Base-by-base conservation (phyloP, 2,888 invertebrate species). In the Dryomyza anilis region DNA sequence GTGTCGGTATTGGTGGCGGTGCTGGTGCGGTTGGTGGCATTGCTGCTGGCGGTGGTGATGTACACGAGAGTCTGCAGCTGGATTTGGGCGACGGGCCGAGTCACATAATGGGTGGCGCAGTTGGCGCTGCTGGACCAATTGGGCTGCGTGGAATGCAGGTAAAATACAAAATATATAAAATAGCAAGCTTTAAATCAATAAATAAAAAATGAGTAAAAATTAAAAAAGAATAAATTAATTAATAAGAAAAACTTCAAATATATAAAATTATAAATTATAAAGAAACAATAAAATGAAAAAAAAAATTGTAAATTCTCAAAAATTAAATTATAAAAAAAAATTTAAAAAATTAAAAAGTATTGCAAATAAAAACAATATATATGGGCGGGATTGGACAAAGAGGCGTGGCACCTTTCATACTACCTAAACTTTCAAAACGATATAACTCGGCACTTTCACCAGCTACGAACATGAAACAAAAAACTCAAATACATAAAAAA, bases 41-140 rank as follows among this genome's bases (percentile, higher is more conserved):
- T 10, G 36, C 8, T 14, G 46, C 30, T 7, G 66, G 66, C 27
- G 74, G 72, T 50, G 79, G 76, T 60, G 82, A 82, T 67, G 78
- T 81, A 70, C 78, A 81, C n/a, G 83, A 84, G 69, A 83, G 83
- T 73, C 85, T 94, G 78, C 93, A 94, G 80, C 84, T 95, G 73
- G 81, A 82, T 73, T 86, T 95, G 71, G 95, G 95, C 0, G 95
- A 95, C 77, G 93, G 93, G 2, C 89, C 91, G 23, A 89, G 90
- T 63, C 91, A 91, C 53, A 81, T 81, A 62, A 78, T 83, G 71
- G 81, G 83, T 65, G 75, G 67, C 56, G 76, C 68, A 59, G 70
- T 73, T 52, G 74, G 72, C 61, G 76, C 78, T 67, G 75, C 75
- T 68, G 77, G 76, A 73, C 74, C 76, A 70, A 77, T 80, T 70